A percentile compares a stretch with the other conserved stretches of the same genome.
phyloP scores from a whole-genome alignment of 2,113 vertebrate genomes.

The Arothron firmamentum region DNA sequence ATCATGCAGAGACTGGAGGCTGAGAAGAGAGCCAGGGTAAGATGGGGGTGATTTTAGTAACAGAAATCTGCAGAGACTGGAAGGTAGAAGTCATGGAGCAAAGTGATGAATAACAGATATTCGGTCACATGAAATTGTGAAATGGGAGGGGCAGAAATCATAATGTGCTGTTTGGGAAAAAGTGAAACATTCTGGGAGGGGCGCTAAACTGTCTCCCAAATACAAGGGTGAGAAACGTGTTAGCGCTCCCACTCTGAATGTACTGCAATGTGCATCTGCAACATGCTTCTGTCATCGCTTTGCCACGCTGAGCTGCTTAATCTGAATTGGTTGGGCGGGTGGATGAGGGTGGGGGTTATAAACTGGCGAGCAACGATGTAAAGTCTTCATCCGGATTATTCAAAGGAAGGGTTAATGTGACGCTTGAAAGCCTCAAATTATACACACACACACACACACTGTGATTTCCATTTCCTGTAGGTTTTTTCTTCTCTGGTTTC shows the following conservation, averaged over 20 bases:
- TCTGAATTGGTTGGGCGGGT: constrained; percentile 34
- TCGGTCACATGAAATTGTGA: not conserved
- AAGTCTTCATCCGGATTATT: constrained; percentile 26
- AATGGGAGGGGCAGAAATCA: not conserved
- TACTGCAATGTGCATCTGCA: constrained; percentile 73
- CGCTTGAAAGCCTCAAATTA: not conserved
- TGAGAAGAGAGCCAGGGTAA: constrained; percentile 96
- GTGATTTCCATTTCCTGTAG: not conserved
- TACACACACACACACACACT: not conserved
- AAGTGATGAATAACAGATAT: not conserved
- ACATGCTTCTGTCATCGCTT: constrained; percentile 80
- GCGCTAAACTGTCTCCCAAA: constrained; percentile 22
- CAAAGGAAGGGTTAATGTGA: not conserved
- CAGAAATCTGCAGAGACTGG: not conserved
- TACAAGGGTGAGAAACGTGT: constrained; percentile 19
- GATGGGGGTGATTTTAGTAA: constrained; percentile 55
- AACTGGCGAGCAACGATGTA: constrained; percentile 15
- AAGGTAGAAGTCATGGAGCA: not conserved
- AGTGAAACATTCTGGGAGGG: constrained; percentile 22
- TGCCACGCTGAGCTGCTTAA: constrained; percentile 75
- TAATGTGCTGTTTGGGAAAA: constrained; percentile 19
- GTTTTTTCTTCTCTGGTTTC: too few relatives aligned
- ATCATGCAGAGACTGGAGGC: constrained; percentile 97
- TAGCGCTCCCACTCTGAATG: constrained; percentile 56
- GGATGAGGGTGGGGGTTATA: constrained; percentile 13